Evolutionary conservation across 1,140 invertebrate species (phyloP), one percentile per base, ranked within the genome.

Genomic region (Trissolcus basalis): DNA sequence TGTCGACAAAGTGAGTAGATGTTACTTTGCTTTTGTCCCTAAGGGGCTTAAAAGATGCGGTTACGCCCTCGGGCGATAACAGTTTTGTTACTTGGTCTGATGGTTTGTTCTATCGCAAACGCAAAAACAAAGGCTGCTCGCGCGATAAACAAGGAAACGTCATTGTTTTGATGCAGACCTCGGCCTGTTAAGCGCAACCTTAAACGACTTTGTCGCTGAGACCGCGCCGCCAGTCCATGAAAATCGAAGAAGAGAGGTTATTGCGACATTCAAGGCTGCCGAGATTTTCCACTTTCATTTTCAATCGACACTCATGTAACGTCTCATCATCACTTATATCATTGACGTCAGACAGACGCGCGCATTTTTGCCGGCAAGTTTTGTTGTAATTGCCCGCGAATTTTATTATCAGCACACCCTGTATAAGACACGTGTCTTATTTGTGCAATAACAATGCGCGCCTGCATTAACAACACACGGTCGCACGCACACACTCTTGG

Each of bases 221-320:
- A 43, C 9, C 68, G 75, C 68, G 68, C 61, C 63, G 63, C 59
- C 69, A 72, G 69, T 78, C 75, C 75, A 78, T 78, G 75, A 71
- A 78, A 78, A 78, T 78, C 75, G 75, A 78, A 72, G 75, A 78
- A 49, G 75, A 72, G 69, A 77, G 74, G 74, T 77, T 69, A 78
- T 77, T 77, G 73, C 73, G 67, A 77, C 73, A 77, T 58, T 71
- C 74, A 72, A 77, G 68, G 74, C 68, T 72, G 53, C 74, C 61
- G 68, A 77, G 68, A 72, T 71, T 77, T 77, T 77, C 68, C 73
- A 77, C 73, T 77, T 77, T 72, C 68, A 33, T 72, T 77, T 77
- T 77, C 73, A 51, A 67, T 77, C 67, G 41, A 48, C 65, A 67
- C 55, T 70, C 67, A 67, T 65, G 73, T 76, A 76, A 76, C 49